phyloP scores from a whole-genome alignment of 2,888 invertebrate species.

The Ichneumoninae sp. region DNA sequence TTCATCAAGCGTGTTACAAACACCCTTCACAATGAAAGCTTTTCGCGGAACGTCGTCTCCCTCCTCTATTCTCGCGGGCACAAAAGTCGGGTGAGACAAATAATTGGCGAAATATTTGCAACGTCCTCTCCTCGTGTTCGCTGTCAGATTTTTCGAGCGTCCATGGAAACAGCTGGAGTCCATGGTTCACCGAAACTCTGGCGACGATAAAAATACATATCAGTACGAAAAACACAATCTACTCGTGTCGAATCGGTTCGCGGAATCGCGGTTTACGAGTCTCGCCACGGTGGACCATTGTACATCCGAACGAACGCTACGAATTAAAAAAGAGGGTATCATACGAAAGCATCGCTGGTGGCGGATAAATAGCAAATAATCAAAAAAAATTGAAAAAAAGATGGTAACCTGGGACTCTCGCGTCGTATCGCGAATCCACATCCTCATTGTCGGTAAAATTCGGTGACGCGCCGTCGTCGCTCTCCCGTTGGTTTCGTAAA shows the following conservation, averaged over 20 bases:
- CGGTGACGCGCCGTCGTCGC: slow-evolving; percentile 71
- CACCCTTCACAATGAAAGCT: slow-evolving; percentile 42
- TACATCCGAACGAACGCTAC: slow-evolving; percentile 27
- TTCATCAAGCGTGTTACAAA: background rate
- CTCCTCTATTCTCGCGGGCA: background rate
- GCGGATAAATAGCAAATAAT: slow-evolving; percentile 42
- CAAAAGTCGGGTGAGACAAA: slow-evolving; percentile 44
- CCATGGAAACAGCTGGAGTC: slow-evolving; percentile 12
- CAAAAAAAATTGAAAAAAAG: slow-evolving; percentile 18
- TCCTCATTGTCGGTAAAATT: slow-evolving; percentile 71
- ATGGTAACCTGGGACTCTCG: slow-evolving; percentile 21
- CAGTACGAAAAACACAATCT: slow-evolving; percentile 6
- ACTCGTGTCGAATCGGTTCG: slow-evolving; percentile 33
- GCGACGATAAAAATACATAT: slow-evolving; percentile 8
- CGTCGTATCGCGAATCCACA: slow-evolving; percentile 75
- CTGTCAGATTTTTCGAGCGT: slow-evolving; percentile 22
- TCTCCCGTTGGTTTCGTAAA: slow-evolving; percentile 69
- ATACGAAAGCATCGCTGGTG: slow-evolving; percentile 33
- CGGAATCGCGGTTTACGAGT: slow-evolving; percentile 27
- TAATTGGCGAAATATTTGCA: slow-evolving; percentile 55
- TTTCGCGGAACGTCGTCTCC: background rate
- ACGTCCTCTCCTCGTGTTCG: background rate
- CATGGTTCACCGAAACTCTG: background rate
- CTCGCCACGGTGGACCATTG: slow-evolving; percentile 17
- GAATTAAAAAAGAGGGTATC: slow-evolving; percentile 26